Base-by-base conservation (phyloP, 2,797 vertebrate genomes). In the Acanthopagrus latus region DNA sequence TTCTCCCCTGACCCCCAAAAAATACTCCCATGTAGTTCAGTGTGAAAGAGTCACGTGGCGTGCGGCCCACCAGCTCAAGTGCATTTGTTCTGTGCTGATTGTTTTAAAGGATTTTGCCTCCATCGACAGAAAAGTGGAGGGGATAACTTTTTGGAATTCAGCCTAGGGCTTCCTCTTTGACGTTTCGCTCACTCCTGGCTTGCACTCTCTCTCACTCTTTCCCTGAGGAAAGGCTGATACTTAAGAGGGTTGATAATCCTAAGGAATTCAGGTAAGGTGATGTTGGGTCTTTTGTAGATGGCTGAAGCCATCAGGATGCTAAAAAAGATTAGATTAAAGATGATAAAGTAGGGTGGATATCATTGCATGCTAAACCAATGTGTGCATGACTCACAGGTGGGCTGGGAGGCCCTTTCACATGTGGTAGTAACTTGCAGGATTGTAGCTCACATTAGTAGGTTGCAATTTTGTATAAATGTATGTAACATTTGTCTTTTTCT, bases 131-230 rank as follows among this genome's bases (percentile, higher is more conserved):
- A 96, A 95, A 91, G 81, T 84, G 57, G 89, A 86, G 91, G 87
- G 94, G 91, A 94, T 95, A 96, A 95, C 95, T 91, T 95, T 95
- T 95, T 95, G 95, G 94, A 95, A 91, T 94, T 92, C 84, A 76
- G 92, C 92, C 92, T 92, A 82, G 83, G 73, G 88, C 88, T 89
- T 92, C 92, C 94, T 95, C 92, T 95, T 94, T 90, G 90, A 93
- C 88, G 56, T 91, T 89, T 84, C 41, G 77, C 92, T 93, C 93
- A 72, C 88, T 91, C 90, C 83, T 64, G 88, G 89, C 91, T 91
- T 88, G 82, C 87, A 91, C 88, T 89, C 88, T 91, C 86, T 87
- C 87, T 93, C 87, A 82, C 86, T 92, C 91, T 89, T 90, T 93
- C 86, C 88, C 89, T 81, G 88, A 84, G 89, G 88, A 90, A 92